Conservation (phyloP, 92 coral and sea anemone species). For the Chrysogorgia sp. region DNA sequence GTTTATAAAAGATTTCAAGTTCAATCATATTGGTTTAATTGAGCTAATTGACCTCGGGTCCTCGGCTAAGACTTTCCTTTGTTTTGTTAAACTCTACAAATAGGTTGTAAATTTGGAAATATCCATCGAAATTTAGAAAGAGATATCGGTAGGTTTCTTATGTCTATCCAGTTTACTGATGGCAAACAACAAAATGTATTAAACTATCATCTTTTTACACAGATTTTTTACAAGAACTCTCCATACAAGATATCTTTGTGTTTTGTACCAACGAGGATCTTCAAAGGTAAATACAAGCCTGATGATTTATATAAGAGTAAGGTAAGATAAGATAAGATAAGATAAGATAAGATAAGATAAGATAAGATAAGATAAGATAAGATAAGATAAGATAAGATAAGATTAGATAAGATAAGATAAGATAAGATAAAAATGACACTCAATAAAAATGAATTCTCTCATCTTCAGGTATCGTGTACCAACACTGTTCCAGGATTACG, state of each 20-base stretch:
- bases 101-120: conserved; percentile 27
- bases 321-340: too few species aligned
- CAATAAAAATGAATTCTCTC: too few species aligned
- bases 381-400: too few species aligned
- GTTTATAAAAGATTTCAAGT: background rate
- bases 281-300: conserved; percentile 58
- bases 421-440: too few species aligned
- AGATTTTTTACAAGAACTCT: conserved; percentile 50
- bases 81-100: too few species aligned
- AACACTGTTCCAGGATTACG: conserved; percentile 60
- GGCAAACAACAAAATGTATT: background rate
- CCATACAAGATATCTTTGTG: conserved; percentile 63
- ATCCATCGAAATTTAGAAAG: conserved; percentile 59
- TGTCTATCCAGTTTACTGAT: background rate
- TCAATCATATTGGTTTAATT: too few species aligned
- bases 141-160: conserved; percentile 62
- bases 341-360: too few species aligned
- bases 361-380: too few species aligned
- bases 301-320: too few species aligned
- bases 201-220: background rate
- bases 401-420: too few species aligned
- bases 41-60: too few species aligned
- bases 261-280: conserved; percentile 69
- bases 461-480: conserved; percentile 68
- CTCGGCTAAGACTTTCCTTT: too few species aligned